Evolutionary conservation across 1,140 invertebrate species (phyloP).

Genomic region (Cyphomyrmex costatus): DNA sequence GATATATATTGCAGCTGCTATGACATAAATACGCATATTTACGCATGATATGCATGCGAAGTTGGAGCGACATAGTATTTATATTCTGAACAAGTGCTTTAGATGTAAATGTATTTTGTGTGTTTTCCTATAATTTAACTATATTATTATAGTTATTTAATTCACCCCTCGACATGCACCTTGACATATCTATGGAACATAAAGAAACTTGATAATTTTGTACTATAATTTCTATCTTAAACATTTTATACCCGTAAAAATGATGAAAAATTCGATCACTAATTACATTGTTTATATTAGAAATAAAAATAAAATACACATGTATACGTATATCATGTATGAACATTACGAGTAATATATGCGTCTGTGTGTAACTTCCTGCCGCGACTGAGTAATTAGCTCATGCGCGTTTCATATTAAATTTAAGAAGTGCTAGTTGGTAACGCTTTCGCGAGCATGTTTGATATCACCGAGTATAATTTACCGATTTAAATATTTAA

Average conservation of each 20-base stretch:
- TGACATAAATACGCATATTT: conserved; percentile 8
- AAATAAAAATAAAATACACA: conserved; percentile 5
- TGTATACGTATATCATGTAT: background rate
- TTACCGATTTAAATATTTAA: conserved; percentile 59
- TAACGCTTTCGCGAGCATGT: conserved; percentile 24
- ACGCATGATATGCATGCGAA: background rate
- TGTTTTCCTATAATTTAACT: background rate
- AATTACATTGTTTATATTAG: conserved; percentile 8
- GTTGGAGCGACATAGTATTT: background rate
- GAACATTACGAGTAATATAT: background rate
- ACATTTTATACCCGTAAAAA: background rate
- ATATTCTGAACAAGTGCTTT: conserved; percentile 1
- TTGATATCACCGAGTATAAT: conserved; percentile 50
- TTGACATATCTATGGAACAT: background rate
- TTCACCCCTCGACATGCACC: no score
- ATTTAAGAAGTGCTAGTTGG: conserved; percentile 47
- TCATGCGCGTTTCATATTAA: conserved; percentile 50
- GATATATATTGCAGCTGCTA: conserved; percentile 45
- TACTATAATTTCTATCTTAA: background rate
- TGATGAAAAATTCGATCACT: background rate
- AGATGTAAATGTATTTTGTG: conserved; percentile 16
- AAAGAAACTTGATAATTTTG: background rate
- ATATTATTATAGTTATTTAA: conserved; percentile 6
- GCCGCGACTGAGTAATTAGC: conserved; percentile 38
- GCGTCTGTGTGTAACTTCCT: conserved; percentile 16